A percentile compares a stretch with the other conserved stretches of the same genome.
phyloP scores from a whole-genome alignment of 1,140 invertebrate genomes.

The Halictus rubicundus region DNA sequence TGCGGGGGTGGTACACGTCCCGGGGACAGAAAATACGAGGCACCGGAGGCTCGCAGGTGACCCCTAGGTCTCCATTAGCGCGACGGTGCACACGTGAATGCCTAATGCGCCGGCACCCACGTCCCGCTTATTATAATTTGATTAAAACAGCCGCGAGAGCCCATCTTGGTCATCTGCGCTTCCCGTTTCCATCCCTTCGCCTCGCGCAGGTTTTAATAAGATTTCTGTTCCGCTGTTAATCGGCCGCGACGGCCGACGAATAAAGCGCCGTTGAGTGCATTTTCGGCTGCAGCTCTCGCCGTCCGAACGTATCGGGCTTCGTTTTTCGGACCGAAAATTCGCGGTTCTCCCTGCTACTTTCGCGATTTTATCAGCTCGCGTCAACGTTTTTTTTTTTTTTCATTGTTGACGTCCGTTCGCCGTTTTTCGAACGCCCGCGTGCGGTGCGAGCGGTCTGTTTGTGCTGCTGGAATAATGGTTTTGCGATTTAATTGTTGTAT shows the following conservation, averaged over 20 bases:
- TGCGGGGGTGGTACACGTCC: not conserved
- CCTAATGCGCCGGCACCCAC: constrained; percentile 45
- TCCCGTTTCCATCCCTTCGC: constrained; percentile 16
- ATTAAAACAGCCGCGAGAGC: constrained; percentile 56
- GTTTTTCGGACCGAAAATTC: too few relatives aligned
- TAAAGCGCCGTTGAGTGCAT: constrained; percentile 53
- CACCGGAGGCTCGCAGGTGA: constrained; percentile 49
- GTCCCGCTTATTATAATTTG: constrained; percentile 67
- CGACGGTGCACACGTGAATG: constrained; percentile 54
- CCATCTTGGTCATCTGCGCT: constrained; percentile 40
- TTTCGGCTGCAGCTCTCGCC: constrained; percentile 8
- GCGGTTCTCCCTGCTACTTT: too few relatives aligned
- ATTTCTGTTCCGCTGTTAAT: constrained; percentile 65
- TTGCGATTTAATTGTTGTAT: too few relatives aligned
- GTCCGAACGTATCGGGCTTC: too few relatives aligned
- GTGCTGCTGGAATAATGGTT: too few relatives aligned
- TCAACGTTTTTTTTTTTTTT: too few relatives aligned
- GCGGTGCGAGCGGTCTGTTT: too few relatives aligned
- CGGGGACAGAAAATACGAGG: constrained; percentile 29
- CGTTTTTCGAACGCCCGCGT: too few relatives aligned
- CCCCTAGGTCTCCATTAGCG: constrained; percentile 65
- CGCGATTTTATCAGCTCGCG: too few relatives aligned
- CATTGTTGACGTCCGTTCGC: too few relatives aligned
- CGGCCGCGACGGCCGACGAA: constrained; percentile 42
- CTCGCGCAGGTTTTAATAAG: constrained; percentile 64